phyloP scores from a whole-genome alignment of 1,140 invertebrate species.

The Scaptomyza montana region DNA sequence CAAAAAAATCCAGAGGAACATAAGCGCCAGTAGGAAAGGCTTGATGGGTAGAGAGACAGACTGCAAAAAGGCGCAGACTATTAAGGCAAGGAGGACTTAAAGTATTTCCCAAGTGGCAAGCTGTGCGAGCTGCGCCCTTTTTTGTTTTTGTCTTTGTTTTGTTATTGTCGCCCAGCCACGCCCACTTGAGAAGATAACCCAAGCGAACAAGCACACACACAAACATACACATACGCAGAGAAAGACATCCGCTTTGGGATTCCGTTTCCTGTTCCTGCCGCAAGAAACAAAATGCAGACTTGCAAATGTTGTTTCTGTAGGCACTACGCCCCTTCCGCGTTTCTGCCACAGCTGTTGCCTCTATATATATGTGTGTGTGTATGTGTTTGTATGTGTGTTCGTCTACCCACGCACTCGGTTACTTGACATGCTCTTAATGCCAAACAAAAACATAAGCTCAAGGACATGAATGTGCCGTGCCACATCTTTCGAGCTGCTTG shows the following conservation, averaged over 20 bases:
- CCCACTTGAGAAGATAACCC: slow-evolving; percentile 23
- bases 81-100: slow-evolving; percentile 74
- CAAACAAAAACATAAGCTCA: slow-evolving; percentile 77
- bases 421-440: slow-evolving; percentile 77
- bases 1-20: slow-evolving; percentile 7
- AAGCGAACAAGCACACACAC: neutral
- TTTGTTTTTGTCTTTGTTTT: neutral
- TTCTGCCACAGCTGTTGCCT: neutral
- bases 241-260: slow-evolving; percentile 37
- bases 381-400: slow-evolving; percentile 5
- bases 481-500: neutral
- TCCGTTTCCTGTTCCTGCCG: slow-evolving; percentile 50
- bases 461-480: slow-evolving; percentile 48
- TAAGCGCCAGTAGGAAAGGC: neutral
- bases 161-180: slow-evolving; percentile 25
- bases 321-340: slow-evolving; percentile 30
- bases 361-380: slow-evolving; percentile 2
- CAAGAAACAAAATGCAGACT: slow-evolving; percentile 58
- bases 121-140: slow-evolving; percentile 10
- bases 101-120: slow-evolving; percentile 62
- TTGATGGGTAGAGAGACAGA: neutral
- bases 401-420: slow-evolving; percentile 28
- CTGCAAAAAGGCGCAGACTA: slow-evolving; percentile 59
- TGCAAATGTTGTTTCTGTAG: slow-evolving; percentile 43
- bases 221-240: slow-evolving; percentile 11